phyloP scores from a whole-genome alignment of 2,113 vertebrate genomes.

The Bettongia penicillata region DNA sequence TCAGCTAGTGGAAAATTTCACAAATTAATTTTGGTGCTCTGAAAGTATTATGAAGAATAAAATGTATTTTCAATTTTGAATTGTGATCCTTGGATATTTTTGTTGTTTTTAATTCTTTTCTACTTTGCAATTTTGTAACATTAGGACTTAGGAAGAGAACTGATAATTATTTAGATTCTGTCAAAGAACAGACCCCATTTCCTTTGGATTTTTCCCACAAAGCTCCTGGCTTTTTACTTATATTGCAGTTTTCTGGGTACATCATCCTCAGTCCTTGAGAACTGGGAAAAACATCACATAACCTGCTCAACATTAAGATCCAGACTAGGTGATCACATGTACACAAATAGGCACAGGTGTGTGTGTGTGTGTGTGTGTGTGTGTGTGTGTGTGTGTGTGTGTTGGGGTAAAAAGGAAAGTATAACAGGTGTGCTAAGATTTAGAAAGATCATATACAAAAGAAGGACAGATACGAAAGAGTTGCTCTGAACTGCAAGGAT shows the following conservation, averaged over 20 bases:
- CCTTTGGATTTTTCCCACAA: neutral
- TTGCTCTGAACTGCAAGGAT: neutral
- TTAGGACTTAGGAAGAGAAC: neutral
- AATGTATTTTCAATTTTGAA: conserved; percentile 41
- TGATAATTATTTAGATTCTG: neutral
- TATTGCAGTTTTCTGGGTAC: neutral
- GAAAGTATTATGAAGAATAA: conserved; percentile 68
- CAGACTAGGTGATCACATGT: no score
- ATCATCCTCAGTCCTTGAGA: neutral
- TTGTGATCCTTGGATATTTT: conserved; percentile 55
- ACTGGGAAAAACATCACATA: neutral
- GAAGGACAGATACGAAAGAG: neutral
- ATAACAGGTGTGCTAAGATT: neutral
- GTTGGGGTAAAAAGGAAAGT: neutral
- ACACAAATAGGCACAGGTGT: no score
- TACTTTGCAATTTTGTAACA: conserved; percentile 42
- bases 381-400: no score
- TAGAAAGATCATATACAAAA: neutral
- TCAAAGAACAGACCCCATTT: neutral
- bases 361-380: no score
- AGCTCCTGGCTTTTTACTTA: neutral
- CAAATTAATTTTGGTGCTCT: conserved; percentile 74
- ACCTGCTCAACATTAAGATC: neutral
- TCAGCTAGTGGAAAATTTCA: conserved; percentile 63
- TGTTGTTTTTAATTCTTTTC: conserved; percentile 59